phyloP scores from a whole-genome alignment of 2,113 vertebrate genomes.

The human (Homo sapiens) region GRCh38 chr6:156416501-156417000 shows the following conservation, averaged over 20 bases:
- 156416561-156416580: not conserved
- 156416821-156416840: not conserved
- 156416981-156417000: not conserved
- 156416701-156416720: not conserved
- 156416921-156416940: not conserved
- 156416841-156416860: not conserved
- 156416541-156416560: not conserved
- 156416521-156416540: not conserved
- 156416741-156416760: not conserved
- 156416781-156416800: not conserved
- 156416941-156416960: not conserved
- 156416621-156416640: not conserved
- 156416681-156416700: not conserved
- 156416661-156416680: not conserved
- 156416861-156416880: not conserved
- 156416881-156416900: not conserved
- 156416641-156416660: not conserved
- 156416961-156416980: not conserved
- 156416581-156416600: not conserved
- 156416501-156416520: not conserved
- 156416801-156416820: not conserved
- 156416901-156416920: not conserved
- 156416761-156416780: not conserved
- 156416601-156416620: not conserved
- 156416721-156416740: not conserved